Base-by-base conservation (phyloP, 2,113 vertebrate species). In the Colistium nudipinnis region DNA sequence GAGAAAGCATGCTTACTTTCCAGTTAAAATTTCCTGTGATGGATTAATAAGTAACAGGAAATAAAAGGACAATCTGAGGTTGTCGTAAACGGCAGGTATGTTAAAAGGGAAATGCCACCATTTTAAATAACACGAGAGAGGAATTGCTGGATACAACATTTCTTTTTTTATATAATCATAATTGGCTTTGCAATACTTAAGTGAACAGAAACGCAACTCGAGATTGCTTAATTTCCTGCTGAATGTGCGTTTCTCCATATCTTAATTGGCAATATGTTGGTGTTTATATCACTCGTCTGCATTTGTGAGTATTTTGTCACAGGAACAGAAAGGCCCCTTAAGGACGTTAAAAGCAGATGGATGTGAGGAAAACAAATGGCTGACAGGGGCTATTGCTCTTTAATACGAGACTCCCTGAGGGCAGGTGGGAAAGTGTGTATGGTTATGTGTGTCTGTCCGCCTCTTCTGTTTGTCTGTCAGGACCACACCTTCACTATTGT, bases 401-500 rank as follows among this genome's bases (percentile, higher is more conserved):
- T 64, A 53, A 74, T 64, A 33, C 14, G 13, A 78, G 82, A 72
- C 16, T 45, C 79, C 79, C 73, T 28, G 51, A 61, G 45, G 70
- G 62, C 43, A 27, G 57, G 19, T 47, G 57, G 62, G 61, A 60
- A 60, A 73, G 70, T 62, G 57, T 78, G 74, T 49, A 27, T 49
- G 43, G 39, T 48, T 83, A 35, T 74, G 54, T 79, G 63, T 74
- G 57, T 75, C 25, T 66, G 72, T 47, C 53, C 62, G 59, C 53
- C 47, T 60, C 25, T 63, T 81, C 31, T 65, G 59, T 49, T 76
- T 62, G 69, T 82, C 63, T 78, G 67, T 74, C 72, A 74, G 36
- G 38, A 36, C 87, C 85, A 86, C 88, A 83, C 88, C 89, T 76
- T 49, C 36, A 24, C 66, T 67, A 63, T 84, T 90, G 82, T 87